Conservation (phyloP, 2,113 vertebrate species). For the Strix aluco region DNA sequence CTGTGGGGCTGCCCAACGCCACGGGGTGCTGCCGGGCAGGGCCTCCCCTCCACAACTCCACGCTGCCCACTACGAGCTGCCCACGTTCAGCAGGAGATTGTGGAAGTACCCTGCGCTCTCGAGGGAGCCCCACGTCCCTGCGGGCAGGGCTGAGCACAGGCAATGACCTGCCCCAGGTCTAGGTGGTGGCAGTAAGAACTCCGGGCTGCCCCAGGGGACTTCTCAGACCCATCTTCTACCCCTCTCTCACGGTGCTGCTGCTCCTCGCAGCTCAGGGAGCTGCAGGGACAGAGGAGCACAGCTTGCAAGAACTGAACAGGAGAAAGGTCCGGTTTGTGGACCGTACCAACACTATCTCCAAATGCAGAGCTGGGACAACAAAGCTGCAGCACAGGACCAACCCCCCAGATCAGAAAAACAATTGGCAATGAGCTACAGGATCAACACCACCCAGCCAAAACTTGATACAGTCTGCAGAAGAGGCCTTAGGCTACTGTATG, state of each 20-base stretch:
- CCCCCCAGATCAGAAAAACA: not conserved
- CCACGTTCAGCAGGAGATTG: not conserved
- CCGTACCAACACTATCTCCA: not conserved
- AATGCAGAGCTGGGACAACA: not conserved
- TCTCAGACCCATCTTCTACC: not conserved
- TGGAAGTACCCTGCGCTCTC: not conserved
- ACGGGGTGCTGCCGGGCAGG: not conserved
- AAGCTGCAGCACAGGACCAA: not conserved
- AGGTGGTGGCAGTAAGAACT: not conserved
- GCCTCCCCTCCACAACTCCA: not conserved
- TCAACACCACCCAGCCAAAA: not conserved
- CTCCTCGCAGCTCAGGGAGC: not conserved
- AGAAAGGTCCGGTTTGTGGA: not conserved
- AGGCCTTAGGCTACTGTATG: not conserved
- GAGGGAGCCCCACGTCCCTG: not conserved
- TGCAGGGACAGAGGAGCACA: not conserved
- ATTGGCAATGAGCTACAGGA: not conserved
- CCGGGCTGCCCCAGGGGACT: not conserved
- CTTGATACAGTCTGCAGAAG: not conserved
- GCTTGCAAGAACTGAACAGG: not conserved
- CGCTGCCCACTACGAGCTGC: not conserved
- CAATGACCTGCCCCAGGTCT: rapidly evolving
- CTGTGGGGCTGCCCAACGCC: not conserved
- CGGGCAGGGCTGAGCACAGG: not conserved
- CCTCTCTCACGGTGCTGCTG: not conserved